These are phyloP conservation scores for Apeltes quadracus DNA, from an alignment of 2,113 vertebrate genomes.

Conservation along the genomic window DNA sequence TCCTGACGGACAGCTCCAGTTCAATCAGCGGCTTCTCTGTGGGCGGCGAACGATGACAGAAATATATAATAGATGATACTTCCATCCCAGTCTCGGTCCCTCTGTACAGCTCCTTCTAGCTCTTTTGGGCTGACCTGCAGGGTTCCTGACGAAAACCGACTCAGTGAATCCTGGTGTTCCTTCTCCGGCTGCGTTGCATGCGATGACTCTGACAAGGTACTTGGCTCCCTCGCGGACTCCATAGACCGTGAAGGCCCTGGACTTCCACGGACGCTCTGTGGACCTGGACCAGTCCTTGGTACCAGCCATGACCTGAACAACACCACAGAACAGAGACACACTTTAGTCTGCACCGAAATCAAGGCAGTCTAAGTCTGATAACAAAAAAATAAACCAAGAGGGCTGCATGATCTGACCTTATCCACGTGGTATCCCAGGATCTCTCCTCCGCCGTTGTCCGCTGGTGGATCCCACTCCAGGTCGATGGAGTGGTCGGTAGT, in stretches of 20 bases:
- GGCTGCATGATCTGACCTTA: conserved; percentile 74
- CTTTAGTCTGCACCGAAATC: background rate
- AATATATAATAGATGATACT: background rate
- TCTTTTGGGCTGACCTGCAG: conserved; percentile 84
- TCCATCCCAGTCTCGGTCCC: background rate
- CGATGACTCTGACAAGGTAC: conserved; percentile 91
- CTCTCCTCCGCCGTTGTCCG: conserved; percentile 92
- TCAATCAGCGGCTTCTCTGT: conserved; percentile 91
- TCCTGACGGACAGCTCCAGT: conserved; percentile 88
- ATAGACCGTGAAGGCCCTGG: conserved; percentile 85
- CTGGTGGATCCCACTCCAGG: conserved; percentile 92
- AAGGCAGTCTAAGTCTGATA: background rate
- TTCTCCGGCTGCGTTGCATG: conserved; percentile 92
- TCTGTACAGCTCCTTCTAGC: accelerated
- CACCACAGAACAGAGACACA: background rate
- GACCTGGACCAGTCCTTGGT: conserved; percentile 95
- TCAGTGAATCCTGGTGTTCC: conserved; percentile 92
- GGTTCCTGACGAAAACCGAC: conserved; percentile 89
- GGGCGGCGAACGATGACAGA: conserved; percentile 26
- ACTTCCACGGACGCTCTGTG: conserved; percentile 89
- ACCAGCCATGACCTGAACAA: conserved; percentile 80
- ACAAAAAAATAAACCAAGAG: background rate
- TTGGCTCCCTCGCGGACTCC: conserved; percentile 95
- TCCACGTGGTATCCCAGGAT: conserved; percentile 96
- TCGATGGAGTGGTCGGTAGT: conserved; percentile 90